phyloP scores from a whole-genome alignment of 1,140 invertebrate species.

The Danaus plexippus region DNA sequence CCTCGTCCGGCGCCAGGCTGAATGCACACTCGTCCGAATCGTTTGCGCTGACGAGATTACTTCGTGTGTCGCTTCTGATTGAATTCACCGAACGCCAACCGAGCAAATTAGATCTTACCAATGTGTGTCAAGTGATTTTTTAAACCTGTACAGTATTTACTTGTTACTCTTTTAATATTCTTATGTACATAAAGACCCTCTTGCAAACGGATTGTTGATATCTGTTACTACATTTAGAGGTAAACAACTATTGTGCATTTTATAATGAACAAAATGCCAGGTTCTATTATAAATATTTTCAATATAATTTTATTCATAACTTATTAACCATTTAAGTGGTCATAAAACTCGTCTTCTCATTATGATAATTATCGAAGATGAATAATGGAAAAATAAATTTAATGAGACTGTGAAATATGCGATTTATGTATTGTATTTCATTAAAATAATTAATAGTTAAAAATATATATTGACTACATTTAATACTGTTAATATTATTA shows the following conservation, averaged over 20 bases:
- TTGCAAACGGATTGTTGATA: no score
- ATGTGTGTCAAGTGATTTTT: conserved; percentile 48
- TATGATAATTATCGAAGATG: neutral
- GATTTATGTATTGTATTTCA: no score
- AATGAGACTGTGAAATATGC: no score
- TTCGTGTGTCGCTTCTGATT: conserved; percentile 64
- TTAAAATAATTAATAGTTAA: no score
- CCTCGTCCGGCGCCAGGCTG: conserved; percentile 40
- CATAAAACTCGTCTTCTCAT: neutral
- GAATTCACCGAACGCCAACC: conserved; percentile 39
- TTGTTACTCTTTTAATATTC: no score
- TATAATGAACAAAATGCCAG: neutral
- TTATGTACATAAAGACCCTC: no score
- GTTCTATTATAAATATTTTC: neutral
- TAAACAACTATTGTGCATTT: no score
- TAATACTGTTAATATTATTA: no score
- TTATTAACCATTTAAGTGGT: conserved; percentile 3
- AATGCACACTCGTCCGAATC: conserved; percentile 57
- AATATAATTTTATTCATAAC: neutral
- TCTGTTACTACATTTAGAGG: no score
- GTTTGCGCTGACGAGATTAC: conserved; percentile 53
- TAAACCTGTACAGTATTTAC: no score
- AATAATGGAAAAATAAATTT: no score
- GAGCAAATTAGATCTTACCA: conserved; percentile 19
- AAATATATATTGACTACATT: no score